Evolutionary conservation across 2,888 invertebrate genomes (phyloP).

Genomic region (Cheilosia pagana): DNA sequence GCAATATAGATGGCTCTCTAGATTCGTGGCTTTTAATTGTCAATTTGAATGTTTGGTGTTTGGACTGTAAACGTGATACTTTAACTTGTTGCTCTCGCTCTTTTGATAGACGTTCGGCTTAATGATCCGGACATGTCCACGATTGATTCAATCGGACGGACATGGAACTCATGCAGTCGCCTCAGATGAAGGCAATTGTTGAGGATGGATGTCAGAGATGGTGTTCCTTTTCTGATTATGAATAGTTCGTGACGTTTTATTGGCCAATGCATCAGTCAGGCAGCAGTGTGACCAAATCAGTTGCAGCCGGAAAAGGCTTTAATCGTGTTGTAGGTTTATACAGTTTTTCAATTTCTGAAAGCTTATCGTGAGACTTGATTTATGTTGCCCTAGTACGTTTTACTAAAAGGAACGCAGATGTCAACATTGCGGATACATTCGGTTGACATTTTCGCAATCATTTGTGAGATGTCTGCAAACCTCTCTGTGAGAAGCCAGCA

Average conservation of each 20-base stretch:
- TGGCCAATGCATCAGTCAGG: constrained; percentile 10
- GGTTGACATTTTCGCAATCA: too few relatives aligned
- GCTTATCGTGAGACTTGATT: background rate
- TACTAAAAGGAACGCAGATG: too few relatives aligned
- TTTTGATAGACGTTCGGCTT: constrained; percentile 62
- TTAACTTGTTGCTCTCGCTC: constrained; percentile 33
- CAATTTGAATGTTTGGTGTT: constrained; percentile 36
- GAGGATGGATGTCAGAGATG: constrained; percentile 8
- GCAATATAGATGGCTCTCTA: constrained; percentile 12
- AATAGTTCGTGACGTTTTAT: constrained; percentile 28
- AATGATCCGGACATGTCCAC: constrained; percentile 59
- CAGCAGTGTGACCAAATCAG: background rate
- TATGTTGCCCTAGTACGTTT: too few relatives aligned
- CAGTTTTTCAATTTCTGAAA: background rate
- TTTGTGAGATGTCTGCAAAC: too few relatives aligned
- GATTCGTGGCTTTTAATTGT: constrained; percentile 59
- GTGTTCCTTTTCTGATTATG: constrained; percentile 3
- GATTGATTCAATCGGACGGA: constrained; percentile 63
- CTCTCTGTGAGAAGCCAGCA: too few relatives aligned
- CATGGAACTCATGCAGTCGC: constrained; percentile 49
- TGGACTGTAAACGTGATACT: constrained; percentile 50
- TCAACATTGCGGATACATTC: too few relatives aligned
- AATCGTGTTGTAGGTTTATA: background rate
- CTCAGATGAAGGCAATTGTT: constrained; percentile 14
- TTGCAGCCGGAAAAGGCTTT: constrained; percentile 11